Percentiles rank a stretch among this genome's conserved stretches.
Conservation (phyloP, 2,797 vertebrate genomes). For the Acestrorhynchus altus region DNA sequence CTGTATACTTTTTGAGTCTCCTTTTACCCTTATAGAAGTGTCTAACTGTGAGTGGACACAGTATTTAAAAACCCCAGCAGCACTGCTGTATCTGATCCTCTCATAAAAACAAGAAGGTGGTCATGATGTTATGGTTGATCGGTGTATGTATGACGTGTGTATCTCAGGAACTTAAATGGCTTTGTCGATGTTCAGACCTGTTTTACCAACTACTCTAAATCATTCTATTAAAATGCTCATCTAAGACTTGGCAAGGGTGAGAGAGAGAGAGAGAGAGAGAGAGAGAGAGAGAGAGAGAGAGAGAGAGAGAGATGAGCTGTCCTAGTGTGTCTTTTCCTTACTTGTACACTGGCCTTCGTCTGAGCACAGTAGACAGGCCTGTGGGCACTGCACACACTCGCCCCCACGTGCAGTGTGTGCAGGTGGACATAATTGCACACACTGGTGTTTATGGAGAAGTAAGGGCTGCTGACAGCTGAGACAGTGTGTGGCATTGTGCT, state of each 20-base stretch:
- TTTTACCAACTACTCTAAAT: too few species aligned
- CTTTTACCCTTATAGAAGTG: too few species aligned
- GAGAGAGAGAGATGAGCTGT: background rate
- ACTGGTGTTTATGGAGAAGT: conserved; percentile 79
- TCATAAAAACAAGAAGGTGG: too few species aligned
- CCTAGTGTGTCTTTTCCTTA: conserved; percentile 58
- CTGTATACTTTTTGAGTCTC: too few species aligned
- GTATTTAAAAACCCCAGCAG: too few species aligned
- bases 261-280: conserved; percentile 2
- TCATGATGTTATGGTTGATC: too few species aligned
- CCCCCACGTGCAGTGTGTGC: conserved; percentile 72
- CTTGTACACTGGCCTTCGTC: conserved; percentile 83
- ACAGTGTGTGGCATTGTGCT: conserved; percentile 80
- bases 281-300: conserved; percentile 10
- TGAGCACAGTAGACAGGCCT: conserved; percentile 82
- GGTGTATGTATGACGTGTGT: too few species aligned
- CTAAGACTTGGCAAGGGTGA: too few species aligned
- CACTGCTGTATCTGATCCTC: too few species aligned
- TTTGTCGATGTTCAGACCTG: background rate
- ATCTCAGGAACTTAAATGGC: too few species aligned
- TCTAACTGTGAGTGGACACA: too few species aligned
- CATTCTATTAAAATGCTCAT: too few species aligned
- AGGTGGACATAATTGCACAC: conserved; percentile 80
- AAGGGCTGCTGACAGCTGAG: conserved; percentile 80
- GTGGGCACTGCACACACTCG: conserved; percentile 82